Base-by-base conservation (phyloP, 2,113 vertebrate genomes). In the Trochalopteron elliotii region DNA sequence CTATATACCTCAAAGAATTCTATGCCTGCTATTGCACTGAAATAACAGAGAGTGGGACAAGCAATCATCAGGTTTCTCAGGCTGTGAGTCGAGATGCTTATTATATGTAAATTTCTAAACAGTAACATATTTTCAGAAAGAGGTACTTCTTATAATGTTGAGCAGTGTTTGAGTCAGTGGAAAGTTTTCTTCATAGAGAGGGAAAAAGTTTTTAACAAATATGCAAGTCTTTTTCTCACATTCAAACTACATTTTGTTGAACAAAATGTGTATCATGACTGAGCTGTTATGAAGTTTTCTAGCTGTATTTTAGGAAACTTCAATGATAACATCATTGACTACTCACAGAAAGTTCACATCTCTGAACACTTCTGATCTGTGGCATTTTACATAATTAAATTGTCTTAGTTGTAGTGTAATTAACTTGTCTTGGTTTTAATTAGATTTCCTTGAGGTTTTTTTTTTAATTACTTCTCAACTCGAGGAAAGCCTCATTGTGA, bases 361-460 rank as follows among this genome's bases (percentile, higher is more conserved):
- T 93, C 65, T 78, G 76, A 91, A 80, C 55, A 87, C 53, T 83
- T 91, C 44, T 95, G 68, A 97, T 86, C 80, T 79, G 53, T 93
- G 94, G 71, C 71, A 95, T 93, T 96, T 97, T 85, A 91, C 95
- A 94, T 91, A 96, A 97, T 97, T 94, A 93, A 94, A 93, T 63
- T 88, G 82, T 93, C 86, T 59, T 83, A 8, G 37, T 80, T 76
- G 59, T 71, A 85, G 74, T 12, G 13, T 94, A 95, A 97, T 96
- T 97, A 96, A 97, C 96, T 92, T 83, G 40, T 67, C 88, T 86
- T 94, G 35, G 53, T 92, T 95, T 97, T 97, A 97, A 97, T 97
- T 97, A 95, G 35, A 96, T 89, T 91, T 80, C 45, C 56, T 83
- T 89, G 67, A 83, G 6, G 7, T 39, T 4, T 20, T 47, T 65